Evolutionary conservation across 1,140 invertebrate genomes (phyloP), one percentile per base, ranked within the genome.

Genomic region (Himalopsyche phryganea): DNA sequence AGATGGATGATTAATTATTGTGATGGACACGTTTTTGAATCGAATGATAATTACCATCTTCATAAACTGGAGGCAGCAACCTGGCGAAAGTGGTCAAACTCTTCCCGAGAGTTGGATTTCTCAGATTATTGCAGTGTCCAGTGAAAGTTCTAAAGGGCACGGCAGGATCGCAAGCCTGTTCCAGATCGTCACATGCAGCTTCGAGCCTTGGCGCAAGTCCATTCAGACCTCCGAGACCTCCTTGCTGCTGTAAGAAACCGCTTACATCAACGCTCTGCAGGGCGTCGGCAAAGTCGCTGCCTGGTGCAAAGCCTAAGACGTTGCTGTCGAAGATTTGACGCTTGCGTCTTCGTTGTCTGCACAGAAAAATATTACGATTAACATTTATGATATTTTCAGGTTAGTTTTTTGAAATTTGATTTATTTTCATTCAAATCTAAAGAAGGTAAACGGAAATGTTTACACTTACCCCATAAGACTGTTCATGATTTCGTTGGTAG

Each of bases 81-180:
- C 94, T 82, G 0, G 91, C 86, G 70, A 96, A 94, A 0, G 91
- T 90, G 0, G 90, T 92, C 56, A 94, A 76, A 63, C 88, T 88
- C 69, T 91, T 91, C 2, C 91, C 94, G 58, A 89, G 85, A 56
- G 83, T 85, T 0, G 94, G 93, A 67, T 93, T 89, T 9, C 87
- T 80, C 5, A 96, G 71, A 70, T 97, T 97, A 68, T 97, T 98
- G 67, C 94, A 98, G 65, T 92, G 87, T 2, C 94, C 94, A 0
- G 89, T 90, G 28, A 87, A 80, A 0, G 87, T 88, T 60, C 94
- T 82, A 74, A 90, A 97, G 0, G 88, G 89, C 0, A 81, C 82
- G 0, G 83, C 86, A 1, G 90, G 81, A 68, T 97, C 90, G 66
- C 94, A 98, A 5, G 83, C 73, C 0, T 77, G 75, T 13, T 80